Percentiles rank a stretch among this genome's conserved stretches.
phyloP scores from a whole-genome alignment of 2,113 vertebrate species.

The Sapajus apella region DNA sequence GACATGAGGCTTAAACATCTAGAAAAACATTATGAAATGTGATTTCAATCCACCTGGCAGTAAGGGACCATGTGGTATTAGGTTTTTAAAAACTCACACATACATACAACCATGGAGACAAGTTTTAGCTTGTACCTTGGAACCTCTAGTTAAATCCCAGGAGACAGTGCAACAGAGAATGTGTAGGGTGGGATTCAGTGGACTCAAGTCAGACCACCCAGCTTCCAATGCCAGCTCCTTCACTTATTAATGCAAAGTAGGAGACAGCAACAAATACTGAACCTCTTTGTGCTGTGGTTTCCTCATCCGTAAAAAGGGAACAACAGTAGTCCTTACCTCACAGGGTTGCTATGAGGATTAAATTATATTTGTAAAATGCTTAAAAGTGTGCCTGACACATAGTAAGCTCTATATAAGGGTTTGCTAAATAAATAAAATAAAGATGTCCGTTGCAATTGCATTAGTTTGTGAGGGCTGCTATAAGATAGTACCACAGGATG shows the following conservation, averaged over 20 bases:
- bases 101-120: not conserved
- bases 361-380: conserved; percentile 23
- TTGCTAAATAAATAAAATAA: conserved; percentile 4
- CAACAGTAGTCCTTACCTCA: not conserved
- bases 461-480: not conserved
- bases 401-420: not conserved
- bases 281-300: not conserved
- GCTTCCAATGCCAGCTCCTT: not conserved
- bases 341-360: not conserved
- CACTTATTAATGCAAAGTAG: not conserved
- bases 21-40: conserved; percentile 61
- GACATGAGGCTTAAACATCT: conserved; percentile 8
- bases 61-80: not conserved
- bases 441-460: not conserved
- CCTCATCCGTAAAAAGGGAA: not conserved
- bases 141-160: not conserved
- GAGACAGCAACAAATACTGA: not conserved
- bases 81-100: conserved; percentile 10
- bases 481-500: not conserved
- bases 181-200: not conserved
- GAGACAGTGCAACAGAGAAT: not conserved
- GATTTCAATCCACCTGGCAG: conserved; percentile 58
- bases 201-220: not conserved
- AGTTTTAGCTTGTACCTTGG: conserved; percentile 41
- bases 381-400: not conserved